Evolutionary conservation across 2,113 vertebrate genomes (phyloP).

Genomic region (Nannospalax galili): DNA sequence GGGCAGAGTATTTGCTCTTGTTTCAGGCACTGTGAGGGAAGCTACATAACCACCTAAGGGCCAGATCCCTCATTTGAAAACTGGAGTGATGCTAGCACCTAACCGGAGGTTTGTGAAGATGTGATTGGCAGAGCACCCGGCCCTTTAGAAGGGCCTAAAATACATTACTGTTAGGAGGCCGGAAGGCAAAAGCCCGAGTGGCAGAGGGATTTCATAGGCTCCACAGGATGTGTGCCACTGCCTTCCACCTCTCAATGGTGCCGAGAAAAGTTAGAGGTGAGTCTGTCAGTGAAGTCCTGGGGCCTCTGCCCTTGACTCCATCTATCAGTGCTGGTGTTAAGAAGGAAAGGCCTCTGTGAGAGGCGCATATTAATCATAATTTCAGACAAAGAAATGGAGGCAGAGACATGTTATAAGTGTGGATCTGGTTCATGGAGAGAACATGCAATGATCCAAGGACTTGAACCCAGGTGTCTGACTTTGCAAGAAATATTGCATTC

Average conservation of each 20-base stretch:
- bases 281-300: neutral
- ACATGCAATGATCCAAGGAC: neutral
- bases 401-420: neutral
- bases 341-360: too few species aligned
- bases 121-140: neutral
- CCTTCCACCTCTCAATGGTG: neutral
- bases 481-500: neutral
- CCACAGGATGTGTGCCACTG: neutral
- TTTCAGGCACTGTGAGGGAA: neutral
- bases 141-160: neutral
- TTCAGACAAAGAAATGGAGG: neutral
- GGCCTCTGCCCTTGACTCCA: accelerated
- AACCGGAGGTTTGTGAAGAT: neutral
- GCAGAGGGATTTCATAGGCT: neutral
- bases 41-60: neutral
- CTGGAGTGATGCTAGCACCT: neutral
- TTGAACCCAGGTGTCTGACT: neutral
- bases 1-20: neutral
- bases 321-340: neutral
- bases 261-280: neutral
- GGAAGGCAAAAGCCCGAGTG: neutral
- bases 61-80: neutral
- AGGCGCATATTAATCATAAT: too few species aligned
- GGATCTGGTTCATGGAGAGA: neutral
- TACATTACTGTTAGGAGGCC: neutral